Percentiles rank a stretch among this genome's conserved stretches.
phyloP scores from a whole-genome alignment of 2,113 vertebrate species.

The Gulo gulo region DNA sequence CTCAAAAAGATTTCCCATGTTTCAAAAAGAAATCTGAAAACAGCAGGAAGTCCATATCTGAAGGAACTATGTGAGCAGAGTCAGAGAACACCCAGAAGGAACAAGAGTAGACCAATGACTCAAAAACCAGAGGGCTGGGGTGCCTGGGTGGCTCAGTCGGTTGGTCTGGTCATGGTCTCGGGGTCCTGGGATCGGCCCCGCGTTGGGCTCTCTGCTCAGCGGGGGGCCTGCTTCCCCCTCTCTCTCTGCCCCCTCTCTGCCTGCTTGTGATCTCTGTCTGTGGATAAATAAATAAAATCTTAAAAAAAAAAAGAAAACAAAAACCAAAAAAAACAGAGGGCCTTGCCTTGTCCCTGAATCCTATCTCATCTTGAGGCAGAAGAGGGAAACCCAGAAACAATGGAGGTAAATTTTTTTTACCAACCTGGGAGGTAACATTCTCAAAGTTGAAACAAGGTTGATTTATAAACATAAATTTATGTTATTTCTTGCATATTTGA shows the following conservation, averaged over 20 bases:
- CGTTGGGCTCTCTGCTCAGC: too few relatives aligned
- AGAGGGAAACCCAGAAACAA: background rate
- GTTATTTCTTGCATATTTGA: background rate
- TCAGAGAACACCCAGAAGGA: background rate
- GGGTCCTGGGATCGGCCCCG: too few relatives aligned
- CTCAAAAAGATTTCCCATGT: background rate
- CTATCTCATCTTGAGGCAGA: background rate
- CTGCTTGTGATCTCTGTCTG: too few relatives aligned
- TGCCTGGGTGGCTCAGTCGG: too few relatives aligned
- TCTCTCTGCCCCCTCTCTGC: too few relatives aligned
- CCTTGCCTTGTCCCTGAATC: background rate
- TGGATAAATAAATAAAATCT: too few relatives aligned
- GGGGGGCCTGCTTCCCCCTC: too few relatives aligned
- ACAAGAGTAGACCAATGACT: background rate
- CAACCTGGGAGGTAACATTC: background rate
- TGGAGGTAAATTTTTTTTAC: background rate
- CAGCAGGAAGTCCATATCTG: background rate
- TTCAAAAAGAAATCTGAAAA: conserved; percentile 25
- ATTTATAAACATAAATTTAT: conserved; percentile 32
- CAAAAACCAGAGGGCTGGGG: background rate
- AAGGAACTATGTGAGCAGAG: background rate
- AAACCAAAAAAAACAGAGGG: background rate
- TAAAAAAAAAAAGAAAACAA: too few relatives aligned
- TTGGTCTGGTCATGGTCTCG: too few relatives aligned
- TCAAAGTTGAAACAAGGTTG: background rate